Conservation (phyloP, 2,888 invertebrate species). For the Ctenicera cuprea region DNA sequence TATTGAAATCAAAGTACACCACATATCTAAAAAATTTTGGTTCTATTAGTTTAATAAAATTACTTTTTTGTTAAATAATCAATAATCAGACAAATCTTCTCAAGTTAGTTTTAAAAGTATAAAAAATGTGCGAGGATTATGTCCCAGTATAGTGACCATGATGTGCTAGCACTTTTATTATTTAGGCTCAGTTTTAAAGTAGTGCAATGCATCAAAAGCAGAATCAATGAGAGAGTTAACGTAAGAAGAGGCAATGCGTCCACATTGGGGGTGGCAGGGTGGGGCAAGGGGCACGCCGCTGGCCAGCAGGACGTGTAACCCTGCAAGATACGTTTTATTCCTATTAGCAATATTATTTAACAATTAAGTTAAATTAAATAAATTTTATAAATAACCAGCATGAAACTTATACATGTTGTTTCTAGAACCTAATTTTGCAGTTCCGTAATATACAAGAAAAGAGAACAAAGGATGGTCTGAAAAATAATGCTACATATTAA, state of each 20-base stretch:
- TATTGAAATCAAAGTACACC: no score
- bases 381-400: background rate
- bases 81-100: no score
- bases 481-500: no score
- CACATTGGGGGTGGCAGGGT: conserved; percentile 71
- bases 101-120: no score
- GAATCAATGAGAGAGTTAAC: conserved; percentile 64
- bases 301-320: conserved; percentile 70
- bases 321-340: conserved; percentile 65
- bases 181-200: conserved; percentile 26
- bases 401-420: no score
- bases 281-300: conserved; percentile 70
- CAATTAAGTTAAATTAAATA: background rate
- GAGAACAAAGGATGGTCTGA: background rate
- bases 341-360: conserved; percentile 5
- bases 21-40: no score
- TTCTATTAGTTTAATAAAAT: no score
- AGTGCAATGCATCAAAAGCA: conserved; percentile 57
- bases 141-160: background rate
- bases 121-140: no score
- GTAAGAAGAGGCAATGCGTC: conserved; percentile 67
- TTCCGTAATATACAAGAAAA: no score
- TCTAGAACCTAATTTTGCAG: no score
- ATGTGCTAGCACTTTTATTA: background rate
- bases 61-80: no score